Percentiles rank a stretch among this genome's conserved stretches.
phyloP scores from a whole-genome alignment of 2,113 vertebrate genomes.

The Camelus dromedarius region DNA sequence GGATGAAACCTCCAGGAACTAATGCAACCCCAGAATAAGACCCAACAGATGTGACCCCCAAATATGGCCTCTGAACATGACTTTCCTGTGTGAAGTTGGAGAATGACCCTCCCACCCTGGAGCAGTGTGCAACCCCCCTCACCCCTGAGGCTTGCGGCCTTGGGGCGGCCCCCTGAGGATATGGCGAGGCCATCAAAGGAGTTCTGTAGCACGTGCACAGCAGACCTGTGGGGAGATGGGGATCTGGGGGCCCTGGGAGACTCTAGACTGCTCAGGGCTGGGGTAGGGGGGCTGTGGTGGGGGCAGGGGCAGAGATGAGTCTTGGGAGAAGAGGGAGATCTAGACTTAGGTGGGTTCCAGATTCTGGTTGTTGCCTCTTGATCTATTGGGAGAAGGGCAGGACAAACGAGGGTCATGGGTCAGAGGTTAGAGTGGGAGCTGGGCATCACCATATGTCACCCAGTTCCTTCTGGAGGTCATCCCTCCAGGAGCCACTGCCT shows the following conservation, averaged over 20 bases:
- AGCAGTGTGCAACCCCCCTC: background rate
- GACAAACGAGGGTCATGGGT: background rate
- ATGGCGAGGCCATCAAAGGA: constrained; percentile 60
- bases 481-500: constrained; percentile 30
- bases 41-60: background rate
- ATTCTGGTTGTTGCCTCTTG: background rate
- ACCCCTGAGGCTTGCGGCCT: constrained; percentile 37
- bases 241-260: background rate
- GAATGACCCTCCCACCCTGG: background rate
- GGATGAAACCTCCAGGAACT: background rate
- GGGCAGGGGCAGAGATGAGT: background rate
- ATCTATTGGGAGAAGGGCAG: background rate
- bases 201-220: constrained; percentile 77
- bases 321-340: background rate
- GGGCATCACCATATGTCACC: constrained; percentile 81
- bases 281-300: background rate
- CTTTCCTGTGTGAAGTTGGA: background rate
- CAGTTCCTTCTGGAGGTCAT: constrained; percentile 76
- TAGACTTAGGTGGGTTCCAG: background rate
- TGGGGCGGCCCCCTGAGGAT: background rate
- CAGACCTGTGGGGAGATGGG: constrained; percentile 66
- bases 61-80: background rate
- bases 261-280: background rate
- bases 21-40: no score
- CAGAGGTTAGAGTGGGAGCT: background rate